Percentiles rank a stretch among this genome's conserved stretches.
Evolutionary conservation across 2,888 invertebrate species (phyloP).

Genomic region (Melitaea athalia): DNA sequence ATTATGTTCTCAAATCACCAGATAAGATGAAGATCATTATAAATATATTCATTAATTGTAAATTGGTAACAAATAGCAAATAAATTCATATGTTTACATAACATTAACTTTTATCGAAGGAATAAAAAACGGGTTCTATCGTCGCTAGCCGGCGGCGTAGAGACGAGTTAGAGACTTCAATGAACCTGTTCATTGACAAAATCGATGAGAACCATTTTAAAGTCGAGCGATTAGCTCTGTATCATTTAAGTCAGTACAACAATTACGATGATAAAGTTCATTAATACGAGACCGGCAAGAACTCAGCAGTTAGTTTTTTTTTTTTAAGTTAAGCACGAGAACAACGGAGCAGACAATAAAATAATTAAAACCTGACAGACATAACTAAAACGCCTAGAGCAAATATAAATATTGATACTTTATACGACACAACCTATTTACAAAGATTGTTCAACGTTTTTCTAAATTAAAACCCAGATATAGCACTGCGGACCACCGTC

Average conservation of each 20-base stretch:
- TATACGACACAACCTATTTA: conserved; percentile 56
- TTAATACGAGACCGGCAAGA: conserved; percentile 43
- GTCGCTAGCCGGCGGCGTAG: conserved; percentile 49
- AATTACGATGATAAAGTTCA: conserved; percentile 51
- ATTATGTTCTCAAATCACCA: conserved; percentile 19
- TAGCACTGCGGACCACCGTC: conserved; percentile 73
- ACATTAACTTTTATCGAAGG: conserved; percentile 53
- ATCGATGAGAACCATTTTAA: conserved; percentile 54
- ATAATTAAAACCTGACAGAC: conserved; percentile 43
- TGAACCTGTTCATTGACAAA: conserved; percentile 47
- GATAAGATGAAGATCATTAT: conserved; percentile 40
- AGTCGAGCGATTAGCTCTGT: conserved; percentile 47
- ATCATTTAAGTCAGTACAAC: conserved; percentile 55
- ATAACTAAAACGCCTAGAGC: conserved; percentile 62
- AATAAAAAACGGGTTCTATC: conserved; percentile 48
- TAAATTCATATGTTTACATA: conserved; percentile 66
- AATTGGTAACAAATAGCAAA: conserved; percentile 66
- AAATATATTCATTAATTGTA: conserved; percentile 58
- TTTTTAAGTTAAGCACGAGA: conserved; percentile 29
- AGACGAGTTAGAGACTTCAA: conserved; percentile 41
- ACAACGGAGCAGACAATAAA: conserved; percentile 36
- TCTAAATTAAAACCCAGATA: conserved; percentile 74
- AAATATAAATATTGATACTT: conserved; percentile 64
- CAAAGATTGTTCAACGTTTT: conserved; percentile 64
- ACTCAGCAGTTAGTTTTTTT: conserved; percentile 37